Evolutionary conservation across 2,113 vertebrate genomes (phyloP).

Genomic region (Hippocampus abdominalis): DNA sequence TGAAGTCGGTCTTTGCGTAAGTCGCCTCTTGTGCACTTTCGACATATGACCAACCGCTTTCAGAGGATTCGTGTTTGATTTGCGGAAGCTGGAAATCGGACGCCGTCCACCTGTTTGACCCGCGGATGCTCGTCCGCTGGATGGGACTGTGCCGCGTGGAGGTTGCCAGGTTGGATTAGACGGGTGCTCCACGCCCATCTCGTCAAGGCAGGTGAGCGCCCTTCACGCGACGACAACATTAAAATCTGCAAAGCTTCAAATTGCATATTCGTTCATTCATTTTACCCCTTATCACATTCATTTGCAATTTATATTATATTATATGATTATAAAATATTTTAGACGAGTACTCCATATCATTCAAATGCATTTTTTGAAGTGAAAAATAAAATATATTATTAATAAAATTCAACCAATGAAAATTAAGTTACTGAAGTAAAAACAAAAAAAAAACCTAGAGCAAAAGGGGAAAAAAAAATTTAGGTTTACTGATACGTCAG

Average conservation of each 20-base stretch:
- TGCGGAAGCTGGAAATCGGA: background rate
- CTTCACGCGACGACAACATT: background rate
- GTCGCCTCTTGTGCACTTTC: constrained; percentile 57
- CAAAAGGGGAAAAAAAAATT: no score
- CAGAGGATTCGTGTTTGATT: background rate
- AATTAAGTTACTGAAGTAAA: no score
- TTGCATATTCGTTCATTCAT: no score
- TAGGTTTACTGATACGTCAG: no score
- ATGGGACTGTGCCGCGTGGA: constrained; percentile 59
- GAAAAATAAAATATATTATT: no score
- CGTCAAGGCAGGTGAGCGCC: constrained; percentile 70
- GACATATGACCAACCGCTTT: constrained; percentile 22
- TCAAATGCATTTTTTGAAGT: no score
- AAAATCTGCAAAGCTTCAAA: background rate
- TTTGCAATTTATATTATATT: no score
- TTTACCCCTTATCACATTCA: no score
- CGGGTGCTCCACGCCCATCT: constrained; percentile 66
- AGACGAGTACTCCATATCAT: no score
- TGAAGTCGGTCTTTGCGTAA: constrained; percentile 70
- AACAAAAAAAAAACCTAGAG: no score
- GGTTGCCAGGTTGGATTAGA: constrained; percentile 65
- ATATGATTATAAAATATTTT: no score
- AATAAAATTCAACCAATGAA: no score
- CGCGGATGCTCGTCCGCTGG: constrained; percentile 60
- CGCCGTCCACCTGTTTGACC: background rate